Base-by-base conservation (phyloP, 2,113 vertebrate species). In the Podarcis raffonei region DNA sequence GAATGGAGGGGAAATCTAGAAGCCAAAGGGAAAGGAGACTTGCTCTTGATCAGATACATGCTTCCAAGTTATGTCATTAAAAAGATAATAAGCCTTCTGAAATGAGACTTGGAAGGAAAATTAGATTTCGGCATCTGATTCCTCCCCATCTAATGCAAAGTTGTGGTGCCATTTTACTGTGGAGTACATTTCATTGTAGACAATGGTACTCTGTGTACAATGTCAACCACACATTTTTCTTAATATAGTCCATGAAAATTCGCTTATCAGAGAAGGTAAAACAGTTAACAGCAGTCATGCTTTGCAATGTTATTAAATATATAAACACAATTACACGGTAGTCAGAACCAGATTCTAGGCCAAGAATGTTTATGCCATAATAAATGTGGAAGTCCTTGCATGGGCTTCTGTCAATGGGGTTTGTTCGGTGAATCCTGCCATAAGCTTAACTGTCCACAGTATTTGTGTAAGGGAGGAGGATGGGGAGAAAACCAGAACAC, bases 151-250 rank as follows among this genome's bases (percentile, higher is more conserved):
- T 83, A 83, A 76, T 65, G 27, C 27, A 48, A 32, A 66, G 25
- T 66, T n/a, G 84, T 48, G 30, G 59, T 9, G 3, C 76, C 39
- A 69, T 75, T 37, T 62, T 76, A 59, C 35, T 18, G 37, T 65
- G 25, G 25, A 76, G 7, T 81, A 65, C 78, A 87, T 87, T 59
- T 39, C 5, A 62, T 27, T 53, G 77, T 72, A 37, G 79, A 30
- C 66, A 37, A 8, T 71, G 42, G 32, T 71, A 30, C 30, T 71
- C 5, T 81, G 35, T 62, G 35, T 81, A 27, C 6, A 53, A 75
- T 82, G n/a, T 66, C 30, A 88, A 23, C 25, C 72, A 53, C 37
- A 85, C 22, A 76, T 62, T 76, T 83, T 66, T 88, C 59, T 88
- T 62, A 83, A 81, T 88, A 16, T 83, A 66, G 57, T 15, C 69